phyloP scores from a whole-genome alignment of 2,113 vertebrate species.

The Tilapia sparmanii region DNA sequence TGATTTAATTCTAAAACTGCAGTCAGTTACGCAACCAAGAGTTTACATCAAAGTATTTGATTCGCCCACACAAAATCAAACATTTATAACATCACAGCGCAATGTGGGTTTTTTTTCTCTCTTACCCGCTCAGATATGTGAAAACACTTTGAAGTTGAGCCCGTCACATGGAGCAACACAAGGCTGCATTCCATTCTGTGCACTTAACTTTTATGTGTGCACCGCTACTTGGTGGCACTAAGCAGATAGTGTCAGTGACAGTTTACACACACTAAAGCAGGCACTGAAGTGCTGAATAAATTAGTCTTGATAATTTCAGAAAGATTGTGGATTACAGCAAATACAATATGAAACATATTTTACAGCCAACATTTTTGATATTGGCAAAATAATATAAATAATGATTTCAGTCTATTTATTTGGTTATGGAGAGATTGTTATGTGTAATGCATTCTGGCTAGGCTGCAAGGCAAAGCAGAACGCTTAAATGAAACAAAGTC shows the following conservation, averaged over 20 bases:
- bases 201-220: neutral
- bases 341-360: neutral
- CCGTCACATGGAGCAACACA: neutral
- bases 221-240: neutral
- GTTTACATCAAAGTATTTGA: conserved; percentile 56
- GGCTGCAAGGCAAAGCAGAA: neutral
- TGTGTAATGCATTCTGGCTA: neutral
- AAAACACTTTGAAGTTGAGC: conserved; percentile 54
- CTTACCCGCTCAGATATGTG: conserved; percentile 21
- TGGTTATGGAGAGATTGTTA: neutral
- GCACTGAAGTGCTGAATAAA: neutral
- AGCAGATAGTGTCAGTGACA: neutral
- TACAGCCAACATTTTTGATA: neutral
- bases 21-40: conserved; percentile 30
- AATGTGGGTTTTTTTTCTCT: neutral
- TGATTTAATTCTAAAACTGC: conserved; percentile 33
- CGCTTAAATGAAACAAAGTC: neutral
- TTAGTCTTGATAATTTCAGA: neutral
- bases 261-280: neutral
- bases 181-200: neutral
- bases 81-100: conserved; percentile 49
- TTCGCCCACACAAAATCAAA: conserved; percentile 53
- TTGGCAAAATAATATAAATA: neutral
- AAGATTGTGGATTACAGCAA: neutral
- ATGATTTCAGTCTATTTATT: neutral